Base-by-base conservation (phyloP, 2,888 invertebrate species). In the Cheilosia urbana region DNA sequence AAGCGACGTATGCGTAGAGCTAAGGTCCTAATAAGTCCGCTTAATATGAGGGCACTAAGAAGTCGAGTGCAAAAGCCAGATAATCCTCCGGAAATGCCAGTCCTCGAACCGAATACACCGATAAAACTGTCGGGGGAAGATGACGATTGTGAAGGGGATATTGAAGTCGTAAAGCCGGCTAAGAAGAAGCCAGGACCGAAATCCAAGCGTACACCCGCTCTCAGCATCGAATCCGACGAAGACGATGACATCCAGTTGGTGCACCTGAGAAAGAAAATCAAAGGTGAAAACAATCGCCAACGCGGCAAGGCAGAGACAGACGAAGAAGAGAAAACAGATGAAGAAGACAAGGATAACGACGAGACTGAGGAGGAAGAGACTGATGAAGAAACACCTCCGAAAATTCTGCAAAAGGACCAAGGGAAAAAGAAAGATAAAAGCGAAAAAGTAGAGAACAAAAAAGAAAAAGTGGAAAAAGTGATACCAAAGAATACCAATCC, bases 21-120 rank as follows among this genome's bases (percentile, higher is more conserved):
- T 2, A 88, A 88, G 21, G 88, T 87, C 1, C 11, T 87, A 0
- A 81, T 87, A 4, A 81, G 87, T 30, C 87, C 88, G 19, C 37
- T 87, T 2, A 87, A 88, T 53, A 58, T 81, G 1, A 83, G 78
- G 34, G 60, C 75, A 2, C 40, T 87, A 0, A 68, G 87, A 11
- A 84, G 87, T 40, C 55, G 78, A 15, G 47, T 13, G 7, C 65
- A 11, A 4, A 58, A 58, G 42, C 11, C 24, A 2, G 45, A 4
- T n/a, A 30, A 30, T 11, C 17, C 53, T 5, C 82, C 63, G 13
- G 63, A 71, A 84, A 89, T 89, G 89, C 89, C 89, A 0, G 71
- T 88, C n/a, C 87, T 89, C 7, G 88, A 88, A 47, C 88, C 89
- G 3, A 87, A 88, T 73, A 89, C 89, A 7, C 89, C 89, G 0